A percentile compares a stretch with the other conserved stretches of the same genome.
Evolutionary conservation across 2,797 vertebrate species (phyloP).

Genomic region (Percopsis omiscomaycus): DNA sequence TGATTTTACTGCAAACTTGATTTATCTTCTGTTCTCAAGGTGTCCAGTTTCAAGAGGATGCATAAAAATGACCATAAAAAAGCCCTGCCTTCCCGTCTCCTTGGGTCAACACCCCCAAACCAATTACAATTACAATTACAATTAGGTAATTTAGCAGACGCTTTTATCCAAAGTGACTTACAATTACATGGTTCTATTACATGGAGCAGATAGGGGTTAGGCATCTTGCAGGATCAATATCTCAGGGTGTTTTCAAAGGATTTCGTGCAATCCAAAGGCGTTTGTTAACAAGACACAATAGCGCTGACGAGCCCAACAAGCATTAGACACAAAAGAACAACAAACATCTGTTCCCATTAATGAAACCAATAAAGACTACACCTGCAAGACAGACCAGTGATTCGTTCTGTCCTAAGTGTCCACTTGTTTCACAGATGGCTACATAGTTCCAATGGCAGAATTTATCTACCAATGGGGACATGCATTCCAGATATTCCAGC

Average conservation of each 20-base stretch:
- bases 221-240: conserved; percentile 56
- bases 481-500: conserved; percentile 4
- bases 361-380: conserved; percentile 14
- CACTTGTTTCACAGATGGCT: conserved; percentile 23
- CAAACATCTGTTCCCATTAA: background rate
- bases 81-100: conserved; percentile 31
- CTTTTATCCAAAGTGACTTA: too few relatives aligned
- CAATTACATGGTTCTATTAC: too few relatives aligned
- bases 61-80: conserved; percentile 60
- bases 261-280: conserved; percentile 43
- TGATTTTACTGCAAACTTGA: conserved; percentile 68
- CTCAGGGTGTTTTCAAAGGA: conserved; percentile 49
- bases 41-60: conserved; percentile 62
- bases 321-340: conserved; percentile 26
- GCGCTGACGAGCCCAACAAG: conserved; percentile 11
- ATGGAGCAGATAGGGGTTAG: too few relatives aligned
- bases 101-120: conserved; percentile 48
- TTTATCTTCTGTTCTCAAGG: conserved; percentile 59
- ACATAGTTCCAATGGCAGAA: background rate
- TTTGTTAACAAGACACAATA: conserved; percentile 27
- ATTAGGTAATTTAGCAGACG: too few relatives aligned
- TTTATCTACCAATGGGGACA: background rate
- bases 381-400: background rate
- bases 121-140: too few relatives aligned
- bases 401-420: background rate